These are phyloP conservation scores for Tokudaia tokunoshimensis DNA, from an alignment of 2,797 vertebrate species.

Conservation along the genomic window DNA sequence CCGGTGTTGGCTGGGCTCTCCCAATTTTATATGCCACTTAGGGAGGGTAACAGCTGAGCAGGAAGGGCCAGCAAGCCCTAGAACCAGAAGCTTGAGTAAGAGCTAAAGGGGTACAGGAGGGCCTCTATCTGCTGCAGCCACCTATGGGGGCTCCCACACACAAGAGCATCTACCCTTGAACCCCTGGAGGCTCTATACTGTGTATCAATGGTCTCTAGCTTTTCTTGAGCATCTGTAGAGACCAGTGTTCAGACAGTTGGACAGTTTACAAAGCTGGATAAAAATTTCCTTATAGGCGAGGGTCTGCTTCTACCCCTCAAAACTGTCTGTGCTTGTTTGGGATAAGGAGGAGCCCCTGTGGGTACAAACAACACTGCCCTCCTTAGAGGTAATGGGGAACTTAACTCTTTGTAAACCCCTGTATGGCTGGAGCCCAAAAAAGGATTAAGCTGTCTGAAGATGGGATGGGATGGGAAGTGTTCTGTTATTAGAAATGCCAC, in stretches of 20 bases:
- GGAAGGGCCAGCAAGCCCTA: neutral
- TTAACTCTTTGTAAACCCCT: neutral
- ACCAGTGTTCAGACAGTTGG: neutral
- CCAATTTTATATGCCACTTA: slow-evolving; percentile 65
- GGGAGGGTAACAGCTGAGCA: slow-evolving; percentile 59
- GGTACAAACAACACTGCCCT: neutral
- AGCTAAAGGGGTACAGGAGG: neutral
- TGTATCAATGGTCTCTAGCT: neutral
- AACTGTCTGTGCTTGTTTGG: neutral
- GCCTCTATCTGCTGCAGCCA: neutral
- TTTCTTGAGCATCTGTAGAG: neutral
- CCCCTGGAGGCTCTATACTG: neutral
- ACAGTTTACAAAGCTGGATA: neutral
- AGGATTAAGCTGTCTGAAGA: neutral
- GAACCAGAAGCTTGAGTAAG: neutral
- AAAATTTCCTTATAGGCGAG: neutral
- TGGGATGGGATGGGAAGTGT: neutral
- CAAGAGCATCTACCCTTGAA: neutral
- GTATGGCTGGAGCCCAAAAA: neutral
- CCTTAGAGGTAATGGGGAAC: neutral
- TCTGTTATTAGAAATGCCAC: neutral
- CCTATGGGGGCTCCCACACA: neutral
- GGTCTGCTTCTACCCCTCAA: slow-evolving; percentile 10
- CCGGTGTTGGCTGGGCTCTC: slow-evolving; percentile 73
- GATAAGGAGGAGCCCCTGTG: neutral